A percentile compares a stretch with the other conserved stretches of the same genome.
phyloP scores from a whole-genome alignment of 2,797 vertebrate genomes.

The Valencia hispanica region DNA sequence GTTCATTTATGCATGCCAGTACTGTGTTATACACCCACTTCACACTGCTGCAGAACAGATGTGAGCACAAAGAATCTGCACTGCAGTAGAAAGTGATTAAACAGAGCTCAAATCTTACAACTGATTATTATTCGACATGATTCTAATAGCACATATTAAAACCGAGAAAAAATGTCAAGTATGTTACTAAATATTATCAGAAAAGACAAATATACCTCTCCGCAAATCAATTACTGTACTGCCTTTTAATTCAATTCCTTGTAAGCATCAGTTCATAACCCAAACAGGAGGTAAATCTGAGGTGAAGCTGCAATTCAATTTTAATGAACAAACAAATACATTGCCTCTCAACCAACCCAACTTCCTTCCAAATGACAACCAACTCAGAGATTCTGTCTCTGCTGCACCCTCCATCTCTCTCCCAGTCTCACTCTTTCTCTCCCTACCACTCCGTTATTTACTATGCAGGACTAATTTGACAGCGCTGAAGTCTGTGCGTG shows the following conservation, averaged over 20 bases:
- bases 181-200: constrained; percentile 29
- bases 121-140: constrained; percentile 2
- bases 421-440: constrained; percentile 54
- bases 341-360: constrained; percentile 67
- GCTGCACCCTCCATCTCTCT: constrained; percentile 49
- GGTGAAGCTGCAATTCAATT: constrained; percentile 65
- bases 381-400: constrained; percentile 68
- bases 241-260: constrained; percentile 35
- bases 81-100: constrained; percentile 32
- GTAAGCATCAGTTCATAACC: constrained; percentile 31
- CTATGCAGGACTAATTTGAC: constrained; percentile 88
- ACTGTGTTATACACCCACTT: constrained; percentile 52
- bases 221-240: constrained; percentile 30
- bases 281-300: constrained; percentile 43
- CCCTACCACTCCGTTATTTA: constrained; percentile 78
- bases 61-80: constrained; percentile 46
- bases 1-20: constrained; percentile 74
- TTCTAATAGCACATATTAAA: constrained; percentile 7
- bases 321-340: constrained; percentile 78
- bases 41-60: constrained; percentile 47
- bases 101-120: constrained; percentile 18
- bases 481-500: constrained; percentile 81
- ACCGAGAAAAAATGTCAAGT: constrained; percentile 14
- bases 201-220: constrained; percentile 23
- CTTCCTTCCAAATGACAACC: constrained; percentile 79